These are phyloP conservation scores for Puntigrus tetrazona DNA, from an alignment of 2,113 vertebrate genomes.

Conservation along the genomic window DNA sequence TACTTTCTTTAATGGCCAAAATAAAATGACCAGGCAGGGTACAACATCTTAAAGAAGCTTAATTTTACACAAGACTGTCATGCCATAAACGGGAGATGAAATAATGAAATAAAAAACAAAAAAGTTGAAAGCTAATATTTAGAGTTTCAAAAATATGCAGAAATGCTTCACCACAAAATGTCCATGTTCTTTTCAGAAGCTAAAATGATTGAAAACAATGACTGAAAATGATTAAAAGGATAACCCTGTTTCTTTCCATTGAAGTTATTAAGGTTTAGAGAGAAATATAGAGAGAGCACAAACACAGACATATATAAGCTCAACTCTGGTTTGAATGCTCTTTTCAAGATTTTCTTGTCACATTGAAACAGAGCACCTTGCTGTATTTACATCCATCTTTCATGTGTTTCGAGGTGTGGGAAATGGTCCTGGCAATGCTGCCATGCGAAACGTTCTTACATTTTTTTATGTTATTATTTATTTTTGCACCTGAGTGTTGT, in stretches of 20 bases:
- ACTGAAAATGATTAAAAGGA: too few species aligned
- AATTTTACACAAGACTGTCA: background rate
- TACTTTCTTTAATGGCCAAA: background rate
- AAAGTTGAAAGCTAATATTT: too few species aligned
- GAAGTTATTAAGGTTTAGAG: background rate
- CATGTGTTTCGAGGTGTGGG: background rate
- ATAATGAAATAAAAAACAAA: too few species aligned
- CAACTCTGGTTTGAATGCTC: background rate
- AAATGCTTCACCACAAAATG: background rate
- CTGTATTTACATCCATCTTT: background rate
- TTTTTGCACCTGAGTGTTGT: background rate
- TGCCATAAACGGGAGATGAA: background rate
- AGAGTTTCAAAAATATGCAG: too few species aligned
- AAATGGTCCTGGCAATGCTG: background rate
- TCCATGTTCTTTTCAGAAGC: background rate
- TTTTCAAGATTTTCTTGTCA: background rate
- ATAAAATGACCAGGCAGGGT: background rate
- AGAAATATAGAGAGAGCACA: too few species aligned
- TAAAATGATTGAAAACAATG: too few species aligned
- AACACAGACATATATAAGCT: background rate
- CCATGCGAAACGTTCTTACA: background rate
- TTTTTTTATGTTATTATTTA: too few species aligned
- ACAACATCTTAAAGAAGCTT: too few species aligned
- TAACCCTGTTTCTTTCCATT: background rate
- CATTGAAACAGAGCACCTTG: background rate